Evolutionary conservation across 1,140 invertebrate species (phyloP).

Genomic region (Zaprionus davidi): DNA sequence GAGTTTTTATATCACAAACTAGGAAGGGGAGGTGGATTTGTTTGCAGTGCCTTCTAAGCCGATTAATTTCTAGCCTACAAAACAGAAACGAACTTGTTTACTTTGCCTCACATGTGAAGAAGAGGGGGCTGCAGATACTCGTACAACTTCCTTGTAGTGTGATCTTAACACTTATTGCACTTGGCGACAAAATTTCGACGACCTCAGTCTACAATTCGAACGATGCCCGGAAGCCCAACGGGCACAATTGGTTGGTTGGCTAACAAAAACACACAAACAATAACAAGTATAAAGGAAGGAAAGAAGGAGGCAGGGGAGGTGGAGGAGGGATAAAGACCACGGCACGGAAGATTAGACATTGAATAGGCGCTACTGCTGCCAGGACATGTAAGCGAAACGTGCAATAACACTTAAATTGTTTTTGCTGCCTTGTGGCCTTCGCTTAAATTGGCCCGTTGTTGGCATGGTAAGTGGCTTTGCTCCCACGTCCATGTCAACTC

Average conservation of each 20-base stretch:
- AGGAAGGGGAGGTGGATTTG: not conserved
- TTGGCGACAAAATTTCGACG: constrained; percentile 48
- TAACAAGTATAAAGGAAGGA: not conserved
- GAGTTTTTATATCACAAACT: not conserved
- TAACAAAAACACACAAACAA: constrained; percentile 29
- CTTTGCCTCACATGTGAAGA: constrained; percentile 12
- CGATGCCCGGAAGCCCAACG: not conserved
- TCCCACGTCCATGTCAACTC: not conserved
- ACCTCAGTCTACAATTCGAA: constrained; percentile 3
- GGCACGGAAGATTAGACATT: constrained; percentile 26
- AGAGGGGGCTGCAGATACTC: not conserved
- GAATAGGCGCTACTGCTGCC: constrained; percentile 27
- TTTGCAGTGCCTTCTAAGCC: constrained; percentile 37
- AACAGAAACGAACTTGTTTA: constrained; percentile 16
- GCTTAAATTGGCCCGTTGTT: constrained; percentile 27
- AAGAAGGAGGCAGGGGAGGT: not conserved
- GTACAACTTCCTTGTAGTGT: constrained; percentile 33
- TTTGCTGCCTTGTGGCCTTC: constrained; percentile 37
- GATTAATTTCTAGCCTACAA: constrained; percentile 52
- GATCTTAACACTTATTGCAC: constrained; percentile 54
- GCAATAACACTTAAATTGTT: constrained; percentile 62
- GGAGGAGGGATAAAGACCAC: not conserved
- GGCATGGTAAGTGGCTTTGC: constrained; percentile 37
- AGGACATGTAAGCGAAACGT: constrained; percentile 58
- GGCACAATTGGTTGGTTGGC: constrained; percentile 27